Conservation (phyloP, 2,888 invertebrate genomes). For the Patella ulyssiponensis region DNA sequence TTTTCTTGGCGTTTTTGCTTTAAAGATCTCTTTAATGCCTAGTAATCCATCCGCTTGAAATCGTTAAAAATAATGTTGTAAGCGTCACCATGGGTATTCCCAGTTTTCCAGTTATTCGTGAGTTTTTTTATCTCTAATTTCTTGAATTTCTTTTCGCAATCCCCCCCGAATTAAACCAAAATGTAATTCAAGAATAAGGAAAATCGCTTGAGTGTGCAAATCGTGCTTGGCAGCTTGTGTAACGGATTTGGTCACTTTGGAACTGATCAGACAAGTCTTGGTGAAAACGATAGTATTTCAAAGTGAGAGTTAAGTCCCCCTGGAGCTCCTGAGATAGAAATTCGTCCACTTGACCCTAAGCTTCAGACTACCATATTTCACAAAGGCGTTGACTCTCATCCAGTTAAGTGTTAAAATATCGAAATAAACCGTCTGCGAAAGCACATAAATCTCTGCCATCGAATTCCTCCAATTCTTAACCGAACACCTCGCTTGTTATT, state of each 20-base stretch:
- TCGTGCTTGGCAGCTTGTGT: neutral
- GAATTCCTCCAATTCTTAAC: neutral
- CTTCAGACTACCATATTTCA: neutral
- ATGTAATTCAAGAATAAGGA: constrained; percentile 5
- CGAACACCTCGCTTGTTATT: neutral
- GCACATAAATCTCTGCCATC: neutral
- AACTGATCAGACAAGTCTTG: neutral
- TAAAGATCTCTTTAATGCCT: too few species aligned
- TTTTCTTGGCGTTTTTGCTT: too few species aligned
- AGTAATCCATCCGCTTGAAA: too few species aligned
- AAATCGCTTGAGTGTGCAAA: neutral
- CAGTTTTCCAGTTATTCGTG: too few species aligned
- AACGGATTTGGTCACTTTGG: constrained; percentile 3
- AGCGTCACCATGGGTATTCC: too few species aligned
- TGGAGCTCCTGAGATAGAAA: neutral
- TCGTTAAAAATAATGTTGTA: too few species aligned
- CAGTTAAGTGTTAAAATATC: constrained; percentile 7
- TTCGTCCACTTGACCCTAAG: neutral
- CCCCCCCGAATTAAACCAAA: constrained; percentile 3
- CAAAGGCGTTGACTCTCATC: constrained; percentile 11
- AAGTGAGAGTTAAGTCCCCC: neutral
- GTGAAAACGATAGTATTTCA: neutral
- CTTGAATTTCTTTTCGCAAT: constrained; percentile 4
- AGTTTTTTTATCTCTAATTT: constrained; percentile 4
- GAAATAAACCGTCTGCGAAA: constrained; percentile 6